Base-by-base conservation (phyloP, 2,797 vertebrate genomes). In the Neoniphon sammara region DNA sequence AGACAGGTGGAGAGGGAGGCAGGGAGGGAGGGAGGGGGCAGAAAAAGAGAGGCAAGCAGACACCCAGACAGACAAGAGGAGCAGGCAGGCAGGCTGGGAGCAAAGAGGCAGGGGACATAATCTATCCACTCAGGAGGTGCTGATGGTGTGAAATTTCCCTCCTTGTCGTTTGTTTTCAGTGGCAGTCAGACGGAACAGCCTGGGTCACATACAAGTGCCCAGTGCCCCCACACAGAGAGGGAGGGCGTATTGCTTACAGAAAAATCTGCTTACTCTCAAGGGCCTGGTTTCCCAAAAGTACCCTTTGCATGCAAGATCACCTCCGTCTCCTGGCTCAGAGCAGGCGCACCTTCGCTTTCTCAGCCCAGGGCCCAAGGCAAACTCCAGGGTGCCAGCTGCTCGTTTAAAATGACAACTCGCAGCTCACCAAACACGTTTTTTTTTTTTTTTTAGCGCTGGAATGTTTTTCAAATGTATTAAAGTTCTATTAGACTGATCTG, bases 121-220 rank as follows among this genome's bases (percentile, higher is more conserved):
- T 83, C 77, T 44, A 84, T 82, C 79, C 44, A 56, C 69, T 82
- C 58, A 56, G 66, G 78, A 84, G 78, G 63, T 57, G 72, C 68
- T 73, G 81, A 50, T 76, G 82, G 90, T 90, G 93, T 91, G 80
- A 92, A 91, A 85, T 85, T 55, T 78, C 77, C 65, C 62, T 55
- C 65, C 56, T 58, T 30, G 31, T 76, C 81, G 85, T 90, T 90
- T 86, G 86, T 91, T 90, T 92, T 90, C 81, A 85, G 70, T 83
- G 75, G 82, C 88, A 84, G 76, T 87, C 85, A 71, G 63, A 79
- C 60, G 78, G 82, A 88, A 88, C 88, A 81, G 76, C 72, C 77
- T 64, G 59, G 70, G 77, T 86, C 86, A 72, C 81, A 81, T 73
- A 85, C 85, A 84, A 81, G 85, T 76, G 82, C 55, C 62, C 12